phyloP scores from a whole-genome alignment of 2,797 vertebrate species.

The Antrozous pallidus region DNA sequence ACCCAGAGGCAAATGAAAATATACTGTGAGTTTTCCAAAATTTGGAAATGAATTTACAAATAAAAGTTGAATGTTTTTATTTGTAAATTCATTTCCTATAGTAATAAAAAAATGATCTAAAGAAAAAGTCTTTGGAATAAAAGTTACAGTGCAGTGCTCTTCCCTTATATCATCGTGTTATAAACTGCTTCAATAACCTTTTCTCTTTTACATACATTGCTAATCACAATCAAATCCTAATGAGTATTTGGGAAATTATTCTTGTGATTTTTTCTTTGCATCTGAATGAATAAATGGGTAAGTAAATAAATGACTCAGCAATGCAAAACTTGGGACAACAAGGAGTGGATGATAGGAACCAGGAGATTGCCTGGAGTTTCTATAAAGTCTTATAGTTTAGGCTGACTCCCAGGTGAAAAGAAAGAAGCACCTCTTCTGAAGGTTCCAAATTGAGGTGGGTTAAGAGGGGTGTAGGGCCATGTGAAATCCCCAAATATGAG shows the following conservation, averaged over 20 bases:
- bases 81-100: not conserved
- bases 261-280: constrained; percentile 24
- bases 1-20: not conserved
- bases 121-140: not conserved
- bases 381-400: not conserved
- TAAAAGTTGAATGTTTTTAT: not conserved
- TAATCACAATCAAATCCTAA: not conserved
- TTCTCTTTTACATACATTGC: not conserved
- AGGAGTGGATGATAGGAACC: not conserved
- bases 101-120: not conserved
- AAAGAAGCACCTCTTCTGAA: not conserved
- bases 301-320: not conserved
- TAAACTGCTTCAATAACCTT: not conserved
- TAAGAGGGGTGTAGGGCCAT: not conserved
- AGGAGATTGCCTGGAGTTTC: not conserved
- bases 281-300: not conserved
- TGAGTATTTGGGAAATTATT: not conserved
- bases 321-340: not conserved
- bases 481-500: not conserved
- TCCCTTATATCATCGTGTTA: not conserved
- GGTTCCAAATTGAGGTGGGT: not conserved
- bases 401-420: not conserved
- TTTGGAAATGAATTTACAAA: too few relatives aligned
- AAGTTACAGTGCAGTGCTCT: not conserved
- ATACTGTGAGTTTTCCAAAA: not conserved